Conservation (phyloP, 1,140 invertebrate species). For the Phymorhynchus buccinoides region DNA sequence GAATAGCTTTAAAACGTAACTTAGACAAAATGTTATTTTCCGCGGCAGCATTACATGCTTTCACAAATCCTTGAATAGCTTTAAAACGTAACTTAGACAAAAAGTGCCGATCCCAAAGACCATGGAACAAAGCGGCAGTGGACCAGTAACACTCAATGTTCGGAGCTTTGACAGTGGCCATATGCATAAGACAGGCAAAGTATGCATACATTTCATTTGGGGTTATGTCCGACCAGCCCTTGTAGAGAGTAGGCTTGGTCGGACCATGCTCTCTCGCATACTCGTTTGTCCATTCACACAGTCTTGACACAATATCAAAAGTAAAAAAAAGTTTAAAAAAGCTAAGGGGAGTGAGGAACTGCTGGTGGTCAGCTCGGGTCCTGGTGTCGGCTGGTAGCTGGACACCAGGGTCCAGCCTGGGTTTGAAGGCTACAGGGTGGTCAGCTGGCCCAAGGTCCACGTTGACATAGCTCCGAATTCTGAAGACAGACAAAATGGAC, state of each 20-base stretch:
- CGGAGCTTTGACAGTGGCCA: neutral
- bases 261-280: neutral
- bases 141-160: conserved; percentile 9
- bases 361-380: too few species aligned
- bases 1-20: too few species aligned
- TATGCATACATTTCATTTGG: neutral
- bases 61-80: neutral
- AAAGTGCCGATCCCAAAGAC: neutral
- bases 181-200: neutral
- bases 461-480: too few species aligned
- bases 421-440: too few species aligned
- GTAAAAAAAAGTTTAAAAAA: neutral
- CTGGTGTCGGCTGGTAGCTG: too few species aligned
- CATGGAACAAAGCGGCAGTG: neutral
- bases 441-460: too few species aligned
- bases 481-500: too few species aligned
- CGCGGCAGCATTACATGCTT: neutral
- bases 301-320: neutral
- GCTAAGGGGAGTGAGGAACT: too few species aligned
- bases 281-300: neutral
- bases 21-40: neutral
- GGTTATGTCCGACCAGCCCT: neutral
- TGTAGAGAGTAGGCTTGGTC: neutral
- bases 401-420: too few species aligned
- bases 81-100: neutral